phyloP scores from a whole-genome alignment of 2,888 invertebrate species.

The Tanaodytes sp. region DNA sequence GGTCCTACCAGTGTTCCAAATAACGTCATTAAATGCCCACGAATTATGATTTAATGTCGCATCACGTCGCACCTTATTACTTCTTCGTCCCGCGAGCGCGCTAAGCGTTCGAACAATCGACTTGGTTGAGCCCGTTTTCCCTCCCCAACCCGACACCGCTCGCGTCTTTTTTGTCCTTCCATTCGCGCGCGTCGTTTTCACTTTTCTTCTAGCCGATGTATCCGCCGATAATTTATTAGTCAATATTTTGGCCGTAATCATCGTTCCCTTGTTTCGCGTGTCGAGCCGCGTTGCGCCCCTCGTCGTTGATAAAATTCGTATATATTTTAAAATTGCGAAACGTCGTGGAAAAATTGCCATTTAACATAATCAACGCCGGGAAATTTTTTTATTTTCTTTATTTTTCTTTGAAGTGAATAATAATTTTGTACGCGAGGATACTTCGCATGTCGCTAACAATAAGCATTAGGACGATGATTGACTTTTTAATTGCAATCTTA shows the following conservation, averaged over 20 bases:
- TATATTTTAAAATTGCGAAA: too few species aligned
- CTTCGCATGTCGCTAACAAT: too few species aligned
- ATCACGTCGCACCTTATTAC: slow-evolving; percentile 28
- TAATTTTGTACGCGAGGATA: too few species aligned
- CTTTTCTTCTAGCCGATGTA: slow-evolving; percentile 6
- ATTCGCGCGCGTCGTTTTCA: too few species aligned
- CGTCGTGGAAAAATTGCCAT: too few species aligned
- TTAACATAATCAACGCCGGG: too few species aligned
- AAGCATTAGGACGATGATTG: too few species aligned
- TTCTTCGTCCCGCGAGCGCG: slow-evolving; percentile 13
- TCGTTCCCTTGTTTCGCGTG: too few species aligned
- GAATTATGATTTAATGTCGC: slow-evolving; percentile 2
- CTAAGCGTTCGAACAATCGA: slow-evolving; percentile 8
- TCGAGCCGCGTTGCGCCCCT: not conserved
- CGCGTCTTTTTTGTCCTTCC: not conserved
- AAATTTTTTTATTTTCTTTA: too few species aligned
- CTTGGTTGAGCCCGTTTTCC: slow-evolving; percentile 21
- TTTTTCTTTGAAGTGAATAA: too few species aligned
- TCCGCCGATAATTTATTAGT: slow-evolving; percentile 4
- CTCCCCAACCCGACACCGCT: not conserved
- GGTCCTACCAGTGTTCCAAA: not conserved
- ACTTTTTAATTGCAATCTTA: too few species aligned
- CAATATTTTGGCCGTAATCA: too few species aligned
- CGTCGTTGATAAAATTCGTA: slow-evolving; percentile 11
- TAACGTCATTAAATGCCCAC: slow-evolving; percentile 10